These are phyloP conservation scores for Anguilla pacifica DNA, from an alignment of 2,797 vertebrate genomes.

Conservation along the genomic window DNA sequence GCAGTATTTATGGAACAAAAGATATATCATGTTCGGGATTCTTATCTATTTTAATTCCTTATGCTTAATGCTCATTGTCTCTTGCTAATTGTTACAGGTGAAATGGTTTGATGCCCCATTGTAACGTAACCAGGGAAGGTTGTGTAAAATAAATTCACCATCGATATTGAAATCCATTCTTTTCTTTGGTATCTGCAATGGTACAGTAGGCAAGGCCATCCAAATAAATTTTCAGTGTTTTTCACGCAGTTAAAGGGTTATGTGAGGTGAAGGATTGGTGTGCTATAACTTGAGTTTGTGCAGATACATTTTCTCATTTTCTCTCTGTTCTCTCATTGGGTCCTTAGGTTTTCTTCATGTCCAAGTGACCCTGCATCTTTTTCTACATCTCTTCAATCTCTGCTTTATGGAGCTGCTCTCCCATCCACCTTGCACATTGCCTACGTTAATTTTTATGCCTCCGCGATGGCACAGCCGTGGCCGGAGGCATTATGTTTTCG, in stretches of 20 bases:
- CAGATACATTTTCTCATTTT: neutral
- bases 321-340: neutral
- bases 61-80: neutral
- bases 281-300: neutral
- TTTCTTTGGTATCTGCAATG: neutral
- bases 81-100: neutral
- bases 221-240: neutral
- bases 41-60: neutral
- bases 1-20: constrained; percentile 42
- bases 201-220: neutral
- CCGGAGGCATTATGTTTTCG: no score
- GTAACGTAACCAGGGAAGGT: neutral
- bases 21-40: neutral
- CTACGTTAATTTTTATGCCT: neutral
- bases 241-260: neutral
- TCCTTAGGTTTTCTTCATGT: neutral
- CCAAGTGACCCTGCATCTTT: neutral
- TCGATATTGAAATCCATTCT: neutral
- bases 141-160: neutral
- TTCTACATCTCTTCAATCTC: neutral
- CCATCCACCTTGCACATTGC: neutral
- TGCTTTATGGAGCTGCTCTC: neutral
- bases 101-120: neutral
- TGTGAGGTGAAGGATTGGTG: neutral
- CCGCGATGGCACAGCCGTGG: no score